These are phyloP conservation scores for Meles meles DNA, from an alignment of 2,113 vertebrate genomes.

Conservation along the genomic window DNA sequence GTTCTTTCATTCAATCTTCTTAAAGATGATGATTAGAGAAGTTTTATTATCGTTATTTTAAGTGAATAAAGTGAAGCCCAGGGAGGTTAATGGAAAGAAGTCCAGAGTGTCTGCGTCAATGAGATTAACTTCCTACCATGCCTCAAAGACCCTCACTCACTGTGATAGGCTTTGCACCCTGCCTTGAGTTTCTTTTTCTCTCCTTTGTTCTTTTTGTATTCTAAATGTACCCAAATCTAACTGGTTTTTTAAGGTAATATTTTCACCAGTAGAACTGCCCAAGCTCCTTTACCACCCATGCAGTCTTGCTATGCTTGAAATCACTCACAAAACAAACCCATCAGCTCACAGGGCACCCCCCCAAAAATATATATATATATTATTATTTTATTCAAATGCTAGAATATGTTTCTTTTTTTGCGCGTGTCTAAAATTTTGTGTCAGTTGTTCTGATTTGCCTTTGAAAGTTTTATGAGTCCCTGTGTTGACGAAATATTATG, in stretches of 20 bases:
- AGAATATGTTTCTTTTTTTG: not conserved
- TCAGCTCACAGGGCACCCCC: not conserved
- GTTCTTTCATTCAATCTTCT: not conserved
- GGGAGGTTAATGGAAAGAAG: not conserved
- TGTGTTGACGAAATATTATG: not conserved
- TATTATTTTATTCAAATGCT: not conserved
- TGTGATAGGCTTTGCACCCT: not conserved
- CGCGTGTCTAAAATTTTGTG: not conserved
- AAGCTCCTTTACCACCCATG: not conserved
- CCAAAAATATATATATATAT: too few relatives aligned
- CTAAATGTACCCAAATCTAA: not conserved
- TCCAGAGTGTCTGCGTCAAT: not conserved
- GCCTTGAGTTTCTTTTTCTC: not conserved
- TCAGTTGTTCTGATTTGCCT: not conserved
- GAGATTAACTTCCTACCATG: not conserved
- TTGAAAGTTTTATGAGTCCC: not conserved
- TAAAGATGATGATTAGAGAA: not conserved
- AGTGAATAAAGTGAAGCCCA: not conserved
- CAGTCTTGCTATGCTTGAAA: not conserved
- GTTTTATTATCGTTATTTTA: not conserved
- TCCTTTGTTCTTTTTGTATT: not conserved
- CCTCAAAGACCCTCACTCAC: not conserved
- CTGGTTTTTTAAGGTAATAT: not conserved
- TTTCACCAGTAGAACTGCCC: not conserved
- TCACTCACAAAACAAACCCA: not conserved